Evolutionary conservation across 1,140 invertebrate genomes (phyloP), one percentile per base, ranked within the genome.

Genomic region (Drosophila quadrilineata): DNA sequence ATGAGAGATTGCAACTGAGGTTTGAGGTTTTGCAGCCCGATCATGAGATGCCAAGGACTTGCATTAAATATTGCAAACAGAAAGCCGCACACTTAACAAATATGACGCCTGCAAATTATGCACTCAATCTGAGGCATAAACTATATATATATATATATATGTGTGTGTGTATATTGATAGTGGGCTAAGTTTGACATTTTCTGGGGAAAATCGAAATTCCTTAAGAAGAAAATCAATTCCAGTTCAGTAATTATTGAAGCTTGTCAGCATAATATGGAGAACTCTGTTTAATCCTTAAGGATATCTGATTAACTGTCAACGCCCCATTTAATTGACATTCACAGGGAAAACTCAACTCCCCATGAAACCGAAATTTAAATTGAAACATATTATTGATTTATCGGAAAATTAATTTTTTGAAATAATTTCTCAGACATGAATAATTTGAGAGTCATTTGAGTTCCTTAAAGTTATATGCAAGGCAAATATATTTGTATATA

Each of bases 41-140:
- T 53, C 29, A 28, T 66, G 41, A n/a, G n/a, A n/a, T n/a, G 29
- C 17, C 2, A 22, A 17, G 58, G 45, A 73, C 54, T 74, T 58
- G 54, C 58, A 77, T 77, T 79, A 79, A 77, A 74, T 77, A 77
- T 79, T 65, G 53, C 35, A 63, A 33, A 35, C 53, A 17, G 36
- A 60, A 70, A 60, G 62, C 71, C 76, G 57, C 60, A 77, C 63
- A 62, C 69, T 77, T 73, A 79, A 57, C 75, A 79, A 79, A 79
- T 68, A 79, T 74, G 63, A 79, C 75, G 75, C 74, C 74, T 77
- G 22, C 73, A 38, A 77, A 73, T 77, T 76, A 76, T 77, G 59
- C 41, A 26, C 21, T 46, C 41, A 48, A 19, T 3, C 16, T 14
- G 45, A 31, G 38, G 24, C 3, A 8, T 9, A n/a, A 19, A 17